Evolutionary conservation across 2,797 vertebrate species (phyloP), one percentile per base, ranked within the genome.

Genomic region (Bovichtus diacanthus): DNA sequence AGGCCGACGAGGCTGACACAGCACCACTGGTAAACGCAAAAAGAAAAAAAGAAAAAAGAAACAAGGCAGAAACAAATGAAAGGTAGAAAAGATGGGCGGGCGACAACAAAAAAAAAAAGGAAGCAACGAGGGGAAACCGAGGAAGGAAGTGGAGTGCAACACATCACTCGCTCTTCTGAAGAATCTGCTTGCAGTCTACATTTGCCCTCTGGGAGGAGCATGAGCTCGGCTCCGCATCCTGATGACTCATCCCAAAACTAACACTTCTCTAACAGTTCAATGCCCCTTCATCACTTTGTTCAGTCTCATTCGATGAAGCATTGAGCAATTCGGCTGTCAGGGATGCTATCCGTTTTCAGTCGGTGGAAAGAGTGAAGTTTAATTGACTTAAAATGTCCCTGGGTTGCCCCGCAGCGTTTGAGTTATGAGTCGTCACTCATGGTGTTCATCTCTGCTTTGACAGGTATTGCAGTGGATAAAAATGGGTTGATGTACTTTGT

Each of bases 401-500:
- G 31, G 70, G 65, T 58, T 25, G 67, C 81, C 76, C 72, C 3
- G 44, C 63, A 23, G 65, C 18, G 46, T 56, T 76, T 82, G 84
- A 88, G 46, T 90, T 87, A 88, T 86, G 88, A 80, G 65, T 87
- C 58, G 55, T 85, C 80, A 62, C 78, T 90, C 81, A 83, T 6
- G n/a, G 43, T 41, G 19, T 76, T 79, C 82, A 27, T 88, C 74
- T 88, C 43, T 13, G 1, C 54, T 16, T 6, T 83, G 83, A 84
- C 90, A 99, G 98, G 98, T 77, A 98, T 99, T 25, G 97, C 98
- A 4, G 97, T 99, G 74, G 98, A 99, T 95, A 98, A 99, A 89
- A 98, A 98, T 1, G 98, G 98, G 8, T 95, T 99, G 76, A 98
- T 99, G 96, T 99, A 98, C 93, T 99, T 99, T 74, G 98, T 99